Base-by-base conservation (phyloP, 2,888 invertebrate genomes). In the Leucophenga maculata region DNA sequence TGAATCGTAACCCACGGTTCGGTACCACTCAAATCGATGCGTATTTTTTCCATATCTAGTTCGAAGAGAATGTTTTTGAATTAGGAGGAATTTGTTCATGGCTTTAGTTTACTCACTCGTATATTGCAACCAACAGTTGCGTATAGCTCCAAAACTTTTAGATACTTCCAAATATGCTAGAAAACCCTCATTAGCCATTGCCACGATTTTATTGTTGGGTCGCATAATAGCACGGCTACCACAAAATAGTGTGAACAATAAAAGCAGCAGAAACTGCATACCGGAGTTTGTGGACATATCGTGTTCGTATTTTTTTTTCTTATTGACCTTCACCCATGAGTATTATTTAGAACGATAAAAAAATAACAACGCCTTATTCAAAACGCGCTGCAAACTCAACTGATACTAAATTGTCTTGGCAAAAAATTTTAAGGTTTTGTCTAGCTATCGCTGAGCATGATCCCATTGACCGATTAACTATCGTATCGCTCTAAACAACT, bases 111-210 rank as follows among this genome's bases (percentile, higher is more conserved):
- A 59, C 62, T 48, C 9, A 64, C 62, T 20, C 20, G 22, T 57
- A 73, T 76, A 76, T 65, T 73, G 71, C 52, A 78, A 78, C 79
- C 78, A 78, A 60, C 82, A 82, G 62, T 71, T 78, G 9, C 70
- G 69, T 4, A 79, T 73, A 6, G 65, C 57, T 4, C 78, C 79
- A 67, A 80, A 80, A 50, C 59, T 68, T 31, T 77, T 75, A 4
- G 75, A 69, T 31, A 75, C 72, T 44, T 79, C 78, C 55, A 82
- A 66, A 64, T 75, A 80, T 3, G 75, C 74, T 20, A 79, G 62
- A 64, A 82, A 82, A 39, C 82, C 82, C 57, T 79, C 77, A 6
- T 76, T 77, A 54, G 69, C 69, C 44, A 75, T 72, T 6, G 78
- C 69, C 18, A 69, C 71, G 16, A 80, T 50, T 6, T 69, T 65